Base-by-base conservation (phyloP, 2,797 vertebrate species). In the Silurus aristotelis region DNA sequence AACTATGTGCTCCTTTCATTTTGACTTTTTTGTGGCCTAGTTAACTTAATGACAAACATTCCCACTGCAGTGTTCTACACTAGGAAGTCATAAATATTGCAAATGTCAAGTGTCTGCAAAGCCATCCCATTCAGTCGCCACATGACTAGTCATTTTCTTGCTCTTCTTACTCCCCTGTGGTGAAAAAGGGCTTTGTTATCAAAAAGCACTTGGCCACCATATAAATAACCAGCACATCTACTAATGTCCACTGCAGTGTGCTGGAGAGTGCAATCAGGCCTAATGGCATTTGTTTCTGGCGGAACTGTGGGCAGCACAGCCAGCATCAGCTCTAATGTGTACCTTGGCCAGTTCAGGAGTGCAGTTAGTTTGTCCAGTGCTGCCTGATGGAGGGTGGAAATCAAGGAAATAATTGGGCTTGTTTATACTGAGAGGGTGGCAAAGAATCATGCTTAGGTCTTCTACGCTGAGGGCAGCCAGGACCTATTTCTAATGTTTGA, bases 211-310 rank as follows among this genome's bases (percentile, higher is more conserved):
- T 92, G 92, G 92, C 90, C 31, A 75, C 78, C 67, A 91, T 94
- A 95, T 95, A 94, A 95, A 95, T 95, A 94, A 93, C 93, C 93
- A 91, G 87, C 89, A 83, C 93, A 95, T 95, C 93, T 93, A 90
- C 91, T 93, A 94, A 95, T 93, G 92, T 93, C 92, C 90, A 92
- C 92, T 91, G 91, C 92, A 91, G 91, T 91, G 92, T 93, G 92
- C 93, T 89, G 90, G 90, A 94, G 93, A 94, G 94, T 91, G 91
- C 94, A 95, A 95, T 96, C 94, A 95, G 92, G 90, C 91, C 93
- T 95, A 95, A 95, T 94, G 92, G 94, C 92, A 88, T 89, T 89
- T 93, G 92, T 93, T 94, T 93, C 92, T 93, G 92, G 90, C 89
- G 70, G 88, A 84, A 83, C 84, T 86, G 52, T 83, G 72, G 79